Percentiles rank a stretch among this genome's conserved stretches.
Conservation (phyloP, 2,113 vertebrate species). For the Nibea coibor region DNA sequence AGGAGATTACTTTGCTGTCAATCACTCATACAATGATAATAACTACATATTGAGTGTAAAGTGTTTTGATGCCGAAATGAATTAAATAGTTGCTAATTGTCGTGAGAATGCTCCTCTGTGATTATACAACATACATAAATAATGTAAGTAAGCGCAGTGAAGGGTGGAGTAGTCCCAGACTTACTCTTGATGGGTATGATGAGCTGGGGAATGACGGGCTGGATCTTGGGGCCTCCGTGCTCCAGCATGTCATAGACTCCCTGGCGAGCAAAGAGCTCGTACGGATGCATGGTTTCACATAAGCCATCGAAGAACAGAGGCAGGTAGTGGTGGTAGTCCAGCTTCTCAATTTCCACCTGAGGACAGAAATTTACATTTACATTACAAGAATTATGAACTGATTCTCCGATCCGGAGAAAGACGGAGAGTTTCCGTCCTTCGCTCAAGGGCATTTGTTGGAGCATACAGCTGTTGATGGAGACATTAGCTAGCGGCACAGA, state of each 20-base stretch:
- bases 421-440: neutral
- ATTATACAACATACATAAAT: neutral
- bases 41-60: constrained; percentile 24
- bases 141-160: neutral
- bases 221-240: constrained; percentile 91
- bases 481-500: constrained; percentile 9
- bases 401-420: constrained; percentile 16
- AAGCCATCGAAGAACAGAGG: constrained; percentile 96
- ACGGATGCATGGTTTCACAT: constrained; percentile 91
- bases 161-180: constrained; percentile 58
- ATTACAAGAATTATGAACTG: constrained; percentile 18
- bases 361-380: constrained; percentile 41
- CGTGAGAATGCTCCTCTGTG: neutral
- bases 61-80: neutral
- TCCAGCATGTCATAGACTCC: constrained; percentile 95
- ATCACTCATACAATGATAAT: constrained; percentile 28
- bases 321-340: constrained; percentile 94
- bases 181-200: constrained; percentile 95
- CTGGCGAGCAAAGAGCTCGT: constrained; percentile 94
- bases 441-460: constrained; percentile 26
- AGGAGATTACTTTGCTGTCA: constrained; percentile 29
- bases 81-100: constrained; percentile 9
- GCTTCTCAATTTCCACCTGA: constrained; percentile 92
- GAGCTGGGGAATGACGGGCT: constrained; percentile 93
- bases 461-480: constrained; percentile 6